These are phyloP conservation scores for Cynopterus sphinx DNA, from an alignment of 2,797 vertebrate species.

Conservation along the genomic window DNA sequence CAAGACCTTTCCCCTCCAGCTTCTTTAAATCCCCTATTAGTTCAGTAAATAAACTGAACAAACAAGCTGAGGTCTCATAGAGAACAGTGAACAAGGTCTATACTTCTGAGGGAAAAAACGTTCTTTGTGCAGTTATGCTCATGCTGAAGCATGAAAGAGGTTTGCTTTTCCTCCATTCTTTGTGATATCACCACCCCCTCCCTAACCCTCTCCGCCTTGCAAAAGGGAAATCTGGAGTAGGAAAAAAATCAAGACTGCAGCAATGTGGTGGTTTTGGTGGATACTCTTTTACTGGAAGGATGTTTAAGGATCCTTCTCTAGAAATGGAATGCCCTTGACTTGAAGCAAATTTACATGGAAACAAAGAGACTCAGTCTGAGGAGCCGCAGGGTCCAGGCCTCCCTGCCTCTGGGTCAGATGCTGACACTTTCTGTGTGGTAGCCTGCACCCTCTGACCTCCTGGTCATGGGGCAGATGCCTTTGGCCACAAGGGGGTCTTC, in stretches of 20 bases:
- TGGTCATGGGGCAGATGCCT: neutral
- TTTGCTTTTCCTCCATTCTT: neutral
- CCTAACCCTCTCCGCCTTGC: fast-evolving
- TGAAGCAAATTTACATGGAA: neutral
- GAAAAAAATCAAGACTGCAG: neutral
- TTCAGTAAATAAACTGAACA: slow-evolving; percentile 59
- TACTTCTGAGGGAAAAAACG: neutral
- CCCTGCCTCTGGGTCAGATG: neutral
- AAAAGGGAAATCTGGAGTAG: neutral
- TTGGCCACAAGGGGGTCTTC: neutral
- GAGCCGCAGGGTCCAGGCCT: neutral
- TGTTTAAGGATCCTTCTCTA: neutral
- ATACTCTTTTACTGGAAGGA: neutral
- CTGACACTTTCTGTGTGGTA: neutral
- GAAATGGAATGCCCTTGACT: neutral
- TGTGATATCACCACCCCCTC: neutral
- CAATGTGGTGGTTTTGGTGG: neutral
- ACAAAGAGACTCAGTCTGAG: fast-evolving
- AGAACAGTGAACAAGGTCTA: neutral
- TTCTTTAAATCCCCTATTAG: slow-evolving; percentile 66
- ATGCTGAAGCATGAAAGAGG: neutral
- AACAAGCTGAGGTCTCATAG: slow-evolving; percentile 59
- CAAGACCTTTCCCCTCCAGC: slow-evolving; percentile 59
- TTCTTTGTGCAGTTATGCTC: neutral
- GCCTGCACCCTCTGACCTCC: neutral